Base-by-base conservation (phyloP, 2,113 vertebrate species). In the Pterocles burchelli region DNA sequence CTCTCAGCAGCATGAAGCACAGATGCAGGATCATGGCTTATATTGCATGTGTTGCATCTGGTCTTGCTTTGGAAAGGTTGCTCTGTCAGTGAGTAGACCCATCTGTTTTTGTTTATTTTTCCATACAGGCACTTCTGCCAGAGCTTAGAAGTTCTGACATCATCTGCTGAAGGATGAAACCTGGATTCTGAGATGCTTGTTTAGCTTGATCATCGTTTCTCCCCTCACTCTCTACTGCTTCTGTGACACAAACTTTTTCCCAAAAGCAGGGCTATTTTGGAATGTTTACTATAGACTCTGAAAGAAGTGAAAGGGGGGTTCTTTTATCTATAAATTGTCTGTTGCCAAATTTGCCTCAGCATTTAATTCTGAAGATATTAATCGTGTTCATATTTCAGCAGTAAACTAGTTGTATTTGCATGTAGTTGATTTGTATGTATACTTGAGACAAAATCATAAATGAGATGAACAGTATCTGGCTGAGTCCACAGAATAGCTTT, bases 31-130 rank as follows among this genome's bases (percentile, higher is more conserved):
- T 51, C 22, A 17, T 52, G 80, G 31, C 71, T 90, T 57, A 51
- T 8, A 11, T 73, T 55, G 58, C 3, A 1, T 71, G 41, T 67
- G 25, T 25, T 95, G 82, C 59, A 90, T 41, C 70, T 82, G 61
- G 34, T 65, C 41, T 80, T 49, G 61, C 48, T 81, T 70, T 80
- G 71, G 90, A 94, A 76, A 67, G 38, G 41, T 36, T 88, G 26
- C n/a, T 90, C 61, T 77, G 11, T 66, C 51, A 77, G 75, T 49
- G 83, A 77, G 68, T 8, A 77, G 45, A 71, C 24, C 74, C 66
- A 88, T 94, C 57, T 85, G 71, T 90, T 90, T 89, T 82, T 77
- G 41, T 70, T 84, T 90, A 57, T 81, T 74, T 88, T 88, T 90
- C 61, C 59, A 59, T 52, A 48, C 46, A 68, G 90, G 41, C 34